Evolutionary conservation across 92 coral and sea anemone genomes (phyloP).

Genomic region (Palythoa grandiflora): DNA sequence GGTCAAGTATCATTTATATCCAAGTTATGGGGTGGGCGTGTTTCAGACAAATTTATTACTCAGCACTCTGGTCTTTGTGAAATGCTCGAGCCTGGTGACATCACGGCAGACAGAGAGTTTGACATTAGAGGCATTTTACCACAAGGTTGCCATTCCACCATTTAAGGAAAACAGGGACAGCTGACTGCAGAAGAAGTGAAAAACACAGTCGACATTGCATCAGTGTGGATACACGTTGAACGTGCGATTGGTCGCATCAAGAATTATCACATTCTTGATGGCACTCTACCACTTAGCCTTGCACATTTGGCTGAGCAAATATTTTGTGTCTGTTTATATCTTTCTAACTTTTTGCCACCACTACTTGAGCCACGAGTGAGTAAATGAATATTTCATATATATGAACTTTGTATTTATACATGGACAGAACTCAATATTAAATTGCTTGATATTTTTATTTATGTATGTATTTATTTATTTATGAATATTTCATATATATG

Average conservation of each 20-base stretch:
- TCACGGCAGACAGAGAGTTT: conserved; percentile 42
- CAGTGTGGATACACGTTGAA: conserved; percentile 69
- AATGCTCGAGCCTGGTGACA: conserved; percentile 47
- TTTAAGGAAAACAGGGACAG: conserved; percentile 45
- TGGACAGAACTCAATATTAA: neutral
- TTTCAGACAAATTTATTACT: conserved; percentile 65
- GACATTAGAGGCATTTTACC: conserved; percentile 51
- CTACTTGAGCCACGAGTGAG: conserved; percentile 35
- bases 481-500: neutral
- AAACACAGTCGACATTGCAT: conserved; percentile 47
- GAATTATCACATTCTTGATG: conserved; percentile 17
- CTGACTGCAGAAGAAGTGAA: conserved; percentile 65
- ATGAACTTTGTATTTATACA: neutral
- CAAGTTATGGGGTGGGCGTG: conserved; percentile 67
- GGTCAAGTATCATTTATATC: conserved; percentile 63
- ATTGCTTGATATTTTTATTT: neutral
- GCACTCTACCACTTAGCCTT: conserved; percentile 61
- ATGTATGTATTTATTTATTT: too few relatives aligned
- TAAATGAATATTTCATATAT: conserved; percentile 2
- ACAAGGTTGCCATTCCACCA: conserved; percentile 19
- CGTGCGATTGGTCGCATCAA: neutral
- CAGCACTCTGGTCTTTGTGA: conserved; percentile 52
- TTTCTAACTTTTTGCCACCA: conserved; percentile 51
- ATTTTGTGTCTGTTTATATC: conserved; percentile 53
- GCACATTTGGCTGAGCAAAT: conserved; percentile 72